Evolutionary conservation across 2,888 invertebrate species (phyloP), one percentile per base, ranked within the genome.

Genomic region (Drosophila engyochracea): DNA sequence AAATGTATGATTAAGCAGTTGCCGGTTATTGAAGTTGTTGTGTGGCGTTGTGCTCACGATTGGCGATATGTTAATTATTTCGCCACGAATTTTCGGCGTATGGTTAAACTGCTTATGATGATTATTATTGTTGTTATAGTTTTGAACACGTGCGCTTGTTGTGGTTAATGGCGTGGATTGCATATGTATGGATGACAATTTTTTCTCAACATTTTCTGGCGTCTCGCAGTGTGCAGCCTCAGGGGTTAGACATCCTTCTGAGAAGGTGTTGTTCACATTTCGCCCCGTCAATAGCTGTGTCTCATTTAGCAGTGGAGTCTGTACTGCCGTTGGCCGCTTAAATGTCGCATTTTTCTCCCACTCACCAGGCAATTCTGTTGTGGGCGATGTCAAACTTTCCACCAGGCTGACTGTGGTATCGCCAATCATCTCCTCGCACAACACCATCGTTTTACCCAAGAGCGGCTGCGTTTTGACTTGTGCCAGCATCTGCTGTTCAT

Each of bases 391-490:
- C 35, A 77, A 62, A 62, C 84, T 93, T 63, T 92, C 92, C 22
- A 93, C 89, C 64, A 93, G 73, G 76, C 91, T 92, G 58, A 92
- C 91, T 14, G 92, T 92, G 16, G 91, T 92, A 66, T 93, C 92
- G 31, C 89, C 91, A 51, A 93, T 92, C 81, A 92, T 91, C 47
- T 93, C 93, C 57, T 93, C 91, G 37, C 85, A 83, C n/a, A 90
- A 70, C 35, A 91, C 22, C 73, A 91, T 85, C 6, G 91, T 89
- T 7, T 25, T 55, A 5, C 60, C 55, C 53, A 71, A 25, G 7
- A 35, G 59, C 12, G 22, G 1, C 9, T 54, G 59, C 3, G 28
- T 4, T 1, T 60, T 41, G n/a, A 41, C 33, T 37, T 58, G 64
- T 12, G 41, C 3, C 22, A 37, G 60, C 31, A 35, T 25, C 6